Evolutionary conservation across 2,888 invertebrate species (phyloP).

Genomic region (Aleiodes leptofemur): DNA sequence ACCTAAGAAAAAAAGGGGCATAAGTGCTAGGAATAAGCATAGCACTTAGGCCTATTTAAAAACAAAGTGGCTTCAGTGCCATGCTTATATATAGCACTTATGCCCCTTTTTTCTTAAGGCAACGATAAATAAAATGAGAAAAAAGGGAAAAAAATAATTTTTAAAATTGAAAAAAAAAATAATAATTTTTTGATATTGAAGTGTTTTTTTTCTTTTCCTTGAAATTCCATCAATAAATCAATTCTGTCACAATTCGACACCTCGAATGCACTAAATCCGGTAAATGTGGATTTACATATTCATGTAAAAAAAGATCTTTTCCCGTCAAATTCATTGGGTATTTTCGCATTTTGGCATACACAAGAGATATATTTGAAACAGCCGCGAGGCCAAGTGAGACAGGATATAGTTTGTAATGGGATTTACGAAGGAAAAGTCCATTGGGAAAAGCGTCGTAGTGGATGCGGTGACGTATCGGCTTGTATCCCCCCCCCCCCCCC

Average conservation of each 20-base stretch:
- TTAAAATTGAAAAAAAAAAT: too few relatives aligned
- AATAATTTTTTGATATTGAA: too few relatives aligned
- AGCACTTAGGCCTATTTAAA: too few relatives aligned
- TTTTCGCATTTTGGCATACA: constrained; percentile 21
- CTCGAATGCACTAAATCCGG: constrained; percentile 71
- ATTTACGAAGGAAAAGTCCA: constrained; percentile 33
- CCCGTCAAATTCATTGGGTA: constrained; percentile 36
- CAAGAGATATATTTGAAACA: constrained; percentile 29
- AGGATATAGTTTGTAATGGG: constrained; percentile 45
- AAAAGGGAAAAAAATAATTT: too few relatives aligned
- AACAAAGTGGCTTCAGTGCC: too few relatives aligned
- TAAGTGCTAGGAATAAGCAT: too few relatives aligned
- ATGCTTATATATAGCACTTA: too few relatives aligned
- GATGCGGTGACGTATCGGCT: constrained; percentile 34
- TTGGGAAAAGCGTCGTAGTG: constrained; percentile 37
- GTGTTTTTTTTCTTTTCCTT: too few relatives aligned
- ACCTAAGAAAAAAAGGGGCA: too few relatives aligned
- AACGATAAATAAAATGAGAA: too few relatives aligned
- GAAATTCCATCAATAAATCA: constrained; percentile 69
- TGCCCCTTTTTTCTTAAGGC: too few relatives aligned
- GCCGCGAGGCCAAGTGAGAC: constrained; percentile 23
- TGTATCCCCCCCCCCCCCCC: background rate
- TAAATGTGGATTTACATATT: constrained; percentile 75
- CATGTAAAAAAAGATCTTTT: constrained; percentile 61
- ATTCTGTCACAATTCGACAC: constrained; percentile 57